Evolutionary conservation across 2,113 vertebrate species (phyloP).

Genomic region (Penelope pileata): DNA sequence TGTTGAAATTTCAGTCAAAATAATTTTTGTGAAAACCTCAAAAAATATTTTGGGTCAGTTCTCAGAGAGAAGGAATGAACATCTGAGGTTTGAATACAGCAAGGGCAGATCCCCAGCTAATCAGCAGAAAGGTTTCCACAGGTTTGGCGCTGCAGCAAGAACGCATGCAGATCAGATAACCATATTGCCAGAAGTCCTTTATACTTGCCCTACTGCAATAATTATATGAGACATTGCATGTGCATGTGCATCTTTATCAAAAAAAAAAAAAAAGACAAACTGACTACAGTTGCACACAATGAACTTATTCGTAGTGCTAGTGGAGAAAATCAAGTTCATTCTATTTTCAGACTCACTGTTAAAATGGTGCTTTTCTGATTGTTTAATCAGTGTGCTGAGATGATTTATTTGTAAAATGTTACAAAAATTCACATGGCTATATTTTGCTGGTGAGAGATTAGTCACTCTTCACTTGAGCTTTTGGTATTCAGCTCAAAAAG

Average conservation of each 20-base stretch:
- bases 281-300: neutral
- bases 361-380: neutral
- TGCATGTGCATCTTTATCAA: neutral
- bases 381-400: neutral
- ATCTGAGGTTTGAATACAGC: neutral
- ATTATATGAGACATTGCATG: neutral
- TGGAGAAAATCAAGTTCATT: neutral
- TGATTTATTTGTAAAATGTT: neutral
- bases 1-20: neutral
- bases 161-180: neutral
- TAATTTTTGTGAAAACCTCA: neutral
- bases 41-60: neutral
- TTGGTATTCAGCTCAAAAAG: neutral
- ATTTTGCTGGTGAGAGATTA: neutral
- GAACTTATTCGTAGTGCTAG: accelerated
- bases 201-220: accelerated
- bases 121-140: neutral
- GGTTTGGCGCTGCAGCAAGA: neutral
- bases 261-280: neutral
- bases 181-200: neutral
- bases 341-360: neutral
- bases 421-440: neutral
- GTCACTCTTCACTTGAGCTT: neutral
- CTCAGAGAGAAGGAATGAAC: neutral
- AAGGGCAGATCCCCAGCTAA: neutral